These are phyloP conservation scores for Desoria tigrina DNA, from an alignment of 2,888 invertebrate species.

Conservation along the genomic window DNA sequence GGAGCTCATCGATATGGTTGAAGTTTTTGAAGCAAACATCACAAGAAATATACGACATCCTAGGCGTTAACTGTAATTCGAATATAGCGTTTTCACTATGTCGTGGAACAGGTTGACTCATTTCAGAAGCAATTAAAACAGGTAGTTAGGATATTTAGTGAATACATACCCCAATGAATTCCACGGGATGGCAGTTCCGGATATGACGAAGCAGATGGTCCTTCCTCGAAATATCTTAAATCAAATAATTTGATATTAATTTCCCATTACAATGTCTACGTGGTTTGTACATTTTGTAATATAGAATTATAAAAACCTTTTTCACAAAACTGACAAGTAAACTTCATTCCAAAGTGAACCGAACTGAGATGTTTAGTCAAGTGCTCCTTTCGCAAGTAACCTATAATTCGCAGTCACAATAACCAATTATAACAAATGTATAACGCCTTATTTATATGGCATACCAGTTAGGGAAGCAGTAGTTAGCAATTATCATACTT, in stretches of 20 bases:
- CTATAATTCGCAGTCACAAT: conserved; percentile 17
- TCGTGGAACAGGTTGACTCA: conserved; percentile 10
- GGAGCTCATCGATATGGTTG: conserved; percentile 40
- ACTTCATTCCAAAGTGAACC: conserved; percentile 49
- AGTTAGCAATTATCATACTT: no score
- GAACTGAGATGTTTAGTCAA: conserved; percentile 48
- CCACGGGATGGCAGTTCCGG: conserved; percentile 48
- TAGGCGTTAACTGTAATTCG: conserved; percentile 28
- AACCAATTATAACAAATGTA: no score
- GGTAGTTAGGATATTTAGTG: no score
- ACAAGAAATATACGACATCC: conserved; percentile 45
- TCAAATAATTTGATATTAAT: not conserved
- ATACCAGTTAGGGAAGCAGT: no score
- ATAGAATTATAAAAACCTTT: conserved; percentile 32
- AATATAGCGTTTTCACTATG: not conserved
- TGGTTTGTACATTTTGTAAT: not conserved
- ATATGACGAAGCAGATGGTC: conserved; percentile 51
- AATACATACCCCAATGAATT: conserved; percentile 41
- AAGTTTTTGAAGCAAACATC: conserved; percentile 49
- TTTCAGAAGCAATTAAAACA: no score
- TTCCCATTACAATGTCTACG: no score
- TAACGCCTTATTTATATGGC: no score
- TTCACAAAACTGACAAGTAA: conserved; percentile 49
- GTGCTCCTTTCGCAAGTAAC: conserved; percentile 49
- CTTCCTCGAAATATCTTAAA: conserved; percentile 42